Percentiles rank a stretch among this genome's conserved stretches.
Conservation (phyloP, 35 echinoderm and acorn worm species). For the Apostichopus californicus region DNA sequence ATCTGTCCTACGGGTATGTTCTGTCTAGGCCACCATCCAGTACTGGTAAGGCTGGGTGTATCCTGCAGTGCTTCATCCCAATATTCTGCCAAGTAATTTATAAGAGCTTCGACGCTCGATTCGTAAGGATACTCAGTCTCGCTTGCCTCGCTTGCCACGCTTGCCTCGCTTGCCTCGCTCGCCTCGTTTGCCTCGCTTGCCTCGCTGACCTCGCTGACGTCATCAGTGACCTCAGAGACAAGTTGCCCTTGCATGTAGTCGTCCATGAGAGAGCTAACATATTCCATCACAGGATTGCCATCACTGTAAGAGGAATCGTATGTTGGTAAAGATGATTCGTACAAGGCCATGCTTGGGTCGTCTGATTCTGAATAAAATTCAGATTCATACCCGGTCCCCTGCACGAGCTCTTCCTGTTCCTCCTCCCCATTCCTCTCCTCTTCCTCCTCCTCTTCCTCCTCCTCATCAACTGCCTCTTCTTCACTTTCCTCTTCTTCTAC, state of each 20-base stretch:
- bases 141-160: background rate
- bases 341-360: background rate
- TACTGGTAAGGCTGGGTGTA: background rate
- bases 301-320: constrained; percentile 16
- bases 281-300: background rate
- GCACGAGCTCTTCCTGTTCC: background rate
- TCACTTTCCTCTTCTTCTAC: constrained; percentile 6
- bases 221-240: background rate
- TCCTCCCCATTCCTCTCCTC: background rate
- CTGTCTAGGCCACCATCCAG: constrained; percentile 73
- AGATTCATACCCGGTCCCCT: background rate
- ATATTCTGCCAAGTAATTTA: constrained; percentile 25
- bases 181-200: constrained; percentile 5
- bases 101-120: constrained; percentile 16
- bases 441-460: background rate
- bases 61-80: constrained; percentile 18
- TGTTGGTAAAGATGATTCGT: constrained; percentile 43
- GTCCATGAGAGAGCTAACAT: background rate
- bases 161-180: background rate
- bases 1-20: constrained; percentile 72
- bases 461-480: background rate
- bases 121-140: constrained; percentile 25
- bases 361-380: background rate
- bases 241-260: background rate
- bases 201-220: background rate